These are phyloP conservation scores for Drosophila oshimai DNA, from an alignment of 1,140 invertebrate genomes.

Conservation along the genomic window DNA sequence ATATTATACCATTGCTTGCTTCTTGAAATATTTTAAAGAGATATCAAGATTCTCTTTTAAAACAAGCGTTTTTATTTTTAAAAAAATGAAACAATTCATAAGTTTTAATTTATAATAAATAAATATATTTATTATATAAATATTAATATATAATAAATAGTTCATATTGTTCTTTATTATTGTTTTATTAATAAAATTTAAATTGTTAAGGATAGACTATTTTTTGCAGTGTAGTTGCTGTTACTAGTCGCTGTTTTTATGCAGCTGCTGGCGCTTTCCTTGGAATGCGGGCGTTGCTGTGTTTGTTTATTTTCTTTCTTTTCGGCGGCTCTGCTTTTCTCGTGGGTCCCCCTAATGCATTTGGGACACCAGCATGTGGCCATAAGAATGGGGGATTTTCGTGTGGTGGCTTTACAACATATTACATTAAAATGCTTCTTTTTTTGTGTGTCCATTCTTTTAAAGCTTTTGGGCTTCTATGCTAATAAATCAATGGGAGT, in stretches of 20 bases:
- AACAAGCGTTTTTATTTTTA: no score
- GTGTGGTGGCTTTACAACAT: constrained; percentile 50
- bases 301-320: constrained; percentile 51
- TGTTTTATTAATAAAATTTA: not conserved
- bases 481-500: constrained; percentile 67
- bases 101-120: no score
- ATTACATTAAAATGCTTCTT: constrained; percentile 67
- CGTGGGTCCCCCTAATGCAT: constrained; percentile 56
- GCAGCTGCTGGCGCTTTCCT: constrained; percentile 75
- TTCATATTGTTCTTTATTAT: no score
- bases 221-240: not conserved
- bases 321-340: constrained; percentile 27
- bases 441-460: constrained; percentile 15
- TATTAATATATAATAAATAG: no score
- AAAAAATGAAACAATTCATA: no score
- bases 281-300: constrained; percentile 73
- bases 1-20: no score
- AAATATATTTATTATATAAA: not conserved
- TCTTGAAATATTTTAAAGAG: no score
- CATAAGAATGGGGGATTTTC: constrained; percentile 31
- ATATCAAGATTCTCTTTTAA: no score
- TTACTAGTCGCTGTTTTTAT: constrained; percentile 32
- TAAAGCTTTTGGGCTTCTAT: constrained; percentile 25
- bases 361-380: constrained; percentile 61
- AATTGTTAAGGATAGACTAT: not conserved